Conservation (phyloP, 2,888 invertebrate genomes). For the Limnephilus rhombicus region DNA sequence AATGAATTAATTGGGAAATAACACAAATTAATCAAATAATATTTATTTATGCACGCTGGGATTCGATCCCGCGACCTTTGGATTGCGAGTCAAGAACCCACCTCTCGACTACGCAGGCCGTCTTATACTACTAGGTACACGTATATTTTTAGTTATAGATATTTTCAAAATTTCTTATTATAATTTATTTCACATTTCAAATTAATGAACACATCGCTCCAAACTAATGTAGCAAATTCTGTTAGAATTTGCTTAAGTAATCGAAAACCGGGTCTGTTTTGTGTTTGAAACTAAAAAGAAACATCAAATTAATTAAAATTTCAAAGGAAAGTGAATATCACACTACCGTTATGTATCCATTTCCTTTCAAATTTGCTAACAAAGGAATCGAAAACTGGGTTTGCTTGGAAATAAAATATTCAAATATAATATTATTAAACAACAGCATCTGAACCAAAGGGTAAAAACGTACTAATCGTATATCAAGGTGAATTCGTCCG, state of each 20-base stretch:
- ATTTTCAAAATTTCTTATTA: too few relatives aligned
- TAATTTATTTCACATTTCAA: too few relatives aligned
- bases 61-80: too few relatives aligned
- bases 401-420: not conserved
- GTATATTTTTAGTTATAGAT: too few relatives aligned
- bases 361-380: not conserved
- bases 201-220: too few relatives aligned
- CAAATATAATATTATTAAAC: not conserved
- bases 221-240: not conserved
- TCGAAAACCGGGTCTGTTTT: not conserved
- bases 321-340: not conserved
- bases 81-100: too few relatives aligned
- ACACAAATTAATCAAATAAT: too few relatives aligned
- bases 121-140: too few relatives aligned
- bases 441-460: not conserved
- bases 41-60: too few relatives aligned
- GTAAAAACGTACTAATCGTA: not conserved
- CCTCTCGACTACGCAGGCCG: too few relatives aligned
- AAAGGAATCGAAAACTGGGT: not conserved
- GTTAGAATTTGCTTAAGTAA: not conserved
- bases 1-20: too few relatives aligned
- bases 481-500: not conserved
- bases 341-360: not conserved
- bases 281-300: not conserved
- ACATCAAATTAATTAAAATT: not conserved